Evolutionary conservation across 2,797 vertebrate genomes (phyloP), one percentile per base, ranked within the genome.

Genomic region (Capromys pilorides): DNA sequence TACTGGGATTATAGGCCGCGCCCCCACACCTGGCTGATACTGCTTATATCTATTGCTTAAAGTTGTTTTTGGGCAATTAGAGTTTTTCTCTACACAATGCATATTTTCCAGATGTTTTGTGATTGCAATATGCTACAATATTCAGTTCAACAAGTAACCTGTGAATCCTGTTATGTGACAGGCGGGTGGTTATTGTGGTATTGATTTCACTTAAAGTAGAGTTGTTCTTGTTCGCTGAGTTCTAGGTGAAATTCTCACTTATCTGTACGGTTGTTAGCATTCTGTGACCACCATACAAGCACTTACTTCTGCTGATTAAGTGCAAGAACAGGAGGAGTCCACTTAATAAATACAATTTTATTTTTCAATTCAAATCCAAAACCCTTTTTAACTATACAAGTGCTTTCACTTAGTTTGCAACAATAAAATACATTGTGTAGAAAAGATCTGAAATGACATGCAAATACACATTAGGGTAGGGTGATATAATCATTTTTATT

Each of bases 361-460:
- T 77, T 86, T 91, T 80, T 67, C 82, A 81, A 64, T 10, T 86
- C 54, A 91, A 94, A 69, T 92, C 6, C 54, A 73, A 90, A 85
- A 75, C 86, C 75, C 67, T 16, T 33, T 90, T 77, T 67, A 93
- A 59, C 71, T 89, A 11, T 39, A 73, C 3, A 13, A 69, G 36
- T 75, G 19, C 18, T 84, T 96, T 91, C 9, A 2, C 18, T 80
- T 84, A 86, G 61, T 2, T 84, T 91, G 78, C 0, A 79, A 41
- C 11, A 62, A 73, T 78, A 94, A 95, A 96, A 84, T 80, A 71
- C 22, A 8, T 85, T 88, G 90, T 31, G 62, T 54, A 85, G 57
- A 84, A 85, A n/a, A 95, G 33, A 45, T 59, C 81, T 31, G 28
- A 95, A 83, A 94, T 26, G 31, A 45, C 16, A 36, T 33, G 61